These are phyloP conservation scores for Streblospio benedicti DNA, from an alignment of 1,140 invertebrate species.

Conservation along the genomic window DNA sequence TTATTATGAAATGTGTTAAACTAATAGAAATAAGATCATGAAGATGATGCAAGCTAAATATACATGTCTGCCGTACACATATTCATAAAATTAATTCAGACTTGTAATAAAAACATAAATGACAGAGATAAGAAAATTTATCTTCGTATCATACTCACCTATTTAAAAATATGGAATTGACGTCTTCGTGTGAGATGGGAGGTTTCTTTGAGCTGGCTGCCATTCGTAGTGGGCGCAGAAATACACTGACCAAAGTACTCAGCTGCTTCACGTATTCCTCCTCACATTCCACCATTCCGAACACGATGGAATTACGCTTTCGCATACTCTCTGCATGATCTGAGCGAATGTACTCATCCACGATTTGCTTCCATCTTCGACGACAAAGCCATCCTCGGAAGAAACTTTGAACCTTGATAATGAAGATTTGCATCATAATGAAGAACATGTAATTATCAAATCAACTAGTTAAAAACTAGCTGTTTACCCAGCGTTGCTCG, in stretches of 20 bases:
- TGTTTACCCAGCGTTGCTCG: no score
- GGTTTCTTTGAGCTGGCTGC: conserved; percentile 82
- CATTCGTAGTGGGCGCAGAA: conserved; percentile 86
- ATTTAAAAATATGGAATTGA: conserved; percentile 91
- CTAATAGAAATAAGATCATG: no score
- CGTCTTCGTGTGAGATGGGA: conserved; percentile 85
- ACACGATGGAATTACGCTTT: conserved; percentile 85
- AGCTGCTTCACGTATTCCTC: conserved; percentile 82
- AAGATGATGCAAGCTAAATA: no score
- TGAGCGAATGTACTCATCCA: conserved; percentile 89
- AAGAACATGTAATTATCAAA: neutral
- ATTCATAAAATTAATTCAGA: no score
- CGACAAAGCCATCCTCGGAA: conserved; percentile 88
- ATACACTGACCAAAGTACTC: conserved; percentile 83
- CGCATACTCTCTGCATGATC: conserved; percentile 90
- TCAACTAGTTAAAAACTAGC: neutral
- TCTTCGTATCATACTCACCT: conserved; percentile 40
- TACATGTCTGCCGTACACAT: no score
- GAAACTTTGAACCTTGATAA: conserved; percentile 68
- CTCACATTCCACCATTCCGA: conserved; percentile 73
- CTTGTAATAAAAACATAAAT: no score
- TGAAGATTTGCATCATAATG: neutral
- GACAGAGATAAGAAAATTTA: no score
- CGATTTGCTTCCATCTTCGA: conserved; percentile 89
- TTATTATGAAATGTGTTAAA: no score